These are phyloP conservation scores for Thinocorus orbignyianus DNA, from an alignment of 2,113 vertebrate genomes.

Conservation along the genomic window DNA sequence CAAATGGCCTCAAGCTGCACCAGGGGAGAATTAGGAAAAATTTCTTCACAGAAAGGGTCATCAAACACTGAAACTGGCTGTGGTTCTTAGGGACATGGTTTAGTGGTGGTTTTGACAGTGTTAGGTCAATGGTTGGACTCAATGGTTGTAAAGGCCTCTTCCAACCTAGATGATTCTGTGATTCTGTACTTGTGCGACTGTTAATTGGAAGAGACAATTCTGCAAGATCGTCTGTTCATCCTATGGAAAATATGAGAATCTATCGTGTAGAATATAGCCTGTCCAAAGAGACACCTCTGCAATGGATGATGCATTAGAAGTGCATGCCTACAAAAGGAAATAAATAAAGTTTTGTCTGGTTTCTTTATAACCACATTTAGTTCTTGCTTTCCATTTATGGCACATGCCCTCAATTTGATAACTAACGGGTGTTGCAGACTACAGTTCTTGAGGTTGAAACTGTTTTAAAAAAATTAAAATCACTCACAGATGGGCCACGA, in stretches of 20 bases:
- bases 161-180: not conserved
- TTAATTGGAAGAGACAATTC: not conserved
- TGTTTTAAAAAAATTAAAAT: not conserved
- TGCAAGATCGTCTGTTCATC: not conserved
- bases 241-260: not conserved
- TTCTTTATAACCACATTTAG: not conserved
- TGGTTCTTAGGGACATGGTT: not conserved
- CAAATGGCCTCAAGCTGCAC: not conserved
- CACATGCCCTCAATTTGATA: not conserved
- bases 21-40: not conserved
- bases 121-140: not conserved
- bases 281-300: not conserved
- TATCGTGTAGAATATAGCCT: not conserved
- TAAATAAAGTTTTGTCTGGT: not conserved
- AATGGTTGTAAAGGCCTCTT: not conserved
- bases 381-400: not conserved
- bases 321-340: not conserved
- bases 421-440: not conserved
- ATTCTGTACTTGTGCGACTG: rapidly evolving
- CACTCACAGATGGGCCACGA: not conserved
- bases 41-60: not conserved
- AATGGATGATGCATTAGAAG: not conserved
- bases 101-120: not conserved
- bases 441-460: not conserved
- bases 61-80: not conserved